Conservation (phyloP, 1,140 invertebrate genomes). For the Scaptomyza hsui region DNA sequence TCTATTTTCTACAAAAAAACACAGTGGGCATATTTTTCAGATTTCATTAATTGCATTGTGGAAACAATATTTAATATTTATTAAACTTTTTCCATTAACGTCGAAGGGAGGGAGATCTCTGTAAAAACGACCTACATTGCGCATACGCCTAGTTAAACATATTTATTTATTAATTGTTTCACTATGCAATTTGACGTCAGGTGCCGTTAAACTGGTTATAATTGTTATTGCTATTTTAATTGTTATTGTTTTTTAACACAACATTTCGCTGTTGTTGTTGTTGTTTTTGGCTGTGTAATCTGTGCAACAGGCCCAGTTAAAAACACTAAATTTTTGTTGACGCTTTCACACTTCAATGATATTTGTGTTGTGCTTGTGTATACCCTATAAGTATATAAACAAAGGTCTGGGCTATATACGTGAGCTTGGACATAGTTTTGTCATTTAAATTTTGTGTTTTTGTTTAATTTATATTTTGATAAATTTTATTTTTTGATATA, state of each 20-base stretch:
- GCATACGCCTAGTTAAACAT: conserved; percentile 20
- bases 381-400: conserved; percentile 3
- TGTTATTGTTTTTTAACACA: conserved; percentile 31
- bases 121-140: conserved; percentile 27
- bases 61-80: conserved; percentile 11
- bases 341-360: conserved; percentile 29
- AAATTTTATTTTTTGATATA: too few relatives aligned
- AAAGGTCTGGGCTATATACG: not conserved
- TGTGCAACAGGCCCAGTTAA: conserved; percentile 9
- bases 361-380: not conserved
- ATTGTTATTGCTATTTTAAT: conserved; percentile 15
- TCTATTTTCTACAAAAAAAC: conserved; percentile 16
- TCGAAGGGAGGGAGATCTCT: not conserved
- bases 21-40: not conserved
- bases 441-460: too few relatives aligned
- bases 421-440: not conserved
- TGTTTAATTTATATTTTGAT: not conserved
- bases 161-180: not conserved
- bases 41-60: not conserved
- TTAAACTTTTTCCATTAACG: not conserved
- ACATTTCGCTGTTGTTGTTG: conserved; percentile 2
- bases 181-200: conserved; percentile 9
- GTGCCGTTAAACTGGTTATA: conserved; percentile 16
- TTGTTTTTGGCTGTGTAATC: conserved; percentile 3
- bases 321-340: conserved; percentile 19